Evolutionary conservation across 2,113 vertebrate genomes (phyloP).

Genomic region (Megaleporinus macrocephalus): DNA sequence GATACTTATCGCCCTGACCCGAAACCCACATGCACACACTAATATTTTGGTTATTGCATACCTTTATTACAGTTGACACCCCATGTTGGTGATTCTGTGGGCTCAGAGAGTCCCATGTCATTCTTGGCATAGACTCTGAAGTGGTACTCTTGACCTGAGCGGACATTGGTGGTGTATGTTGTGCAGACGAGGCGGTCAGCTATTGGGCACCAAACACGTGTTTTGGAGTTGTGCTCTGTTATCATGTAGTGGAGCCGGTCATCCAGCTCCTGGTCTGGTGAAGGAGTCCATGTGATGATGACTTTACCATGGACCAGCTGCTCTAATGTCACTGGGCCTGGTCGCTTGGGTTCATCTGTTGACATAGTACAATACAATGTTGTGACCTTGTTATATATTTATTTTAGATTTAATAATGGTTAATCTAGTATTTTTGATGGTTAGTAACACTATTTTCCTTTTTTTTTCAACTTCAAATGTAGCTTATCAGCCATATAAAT

Average conservation of each 20-base stretch:
- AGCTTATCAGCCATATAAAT: too few relatives aligned
- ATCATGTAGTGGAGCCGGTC: constrained; percentile 80
- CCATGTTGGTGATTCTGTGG: constrained; percentile 85
- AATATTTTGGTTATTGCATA: too few relatives aligned
- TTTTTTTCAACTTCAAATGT: too few relatives aligned
- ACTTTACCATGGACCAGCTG: constrained; percentile 76
- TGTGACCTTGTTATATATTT: too few relatives aligned
- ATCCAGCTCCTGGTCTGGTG: constrained; percentile 81
- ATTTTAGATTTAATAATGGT: too few relatives aligned
- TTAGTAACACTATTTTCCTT: too few relatives aligned
- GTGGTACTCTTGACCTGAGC: constrained; percentile 81
- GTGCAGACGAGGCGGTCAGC: constrained; percentile 84
- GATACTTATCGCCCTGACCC: too few relatives aligned
- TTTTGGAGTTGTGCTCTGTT: constrained; percentile 77
- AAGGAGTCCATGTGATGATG: constrained; percentile 76
- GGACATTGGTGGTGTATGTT: constrained; percentile 80
- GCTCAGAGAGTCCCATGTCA: constrained; percentile 78
- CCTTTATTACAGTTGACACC: constrained; percentile 51
- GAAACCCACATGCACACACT: too few relatives aligned
- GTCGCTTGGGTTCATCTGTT: constrained; percentile 81
- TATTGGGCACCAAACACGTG: constrained; percentile 76
- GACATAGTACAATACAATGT: not conserved
- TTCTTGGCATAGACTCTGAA: constrained; percentile 89
- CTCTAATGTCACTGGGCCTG: constrained; percentile 80
- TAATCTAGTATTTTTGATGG: too few relatives aligned